These are phyloP conservation scores for Cariama cristata DNA, from an alignment of 2,113 vertebrate species.

Conservation along the genomic window DNA sequence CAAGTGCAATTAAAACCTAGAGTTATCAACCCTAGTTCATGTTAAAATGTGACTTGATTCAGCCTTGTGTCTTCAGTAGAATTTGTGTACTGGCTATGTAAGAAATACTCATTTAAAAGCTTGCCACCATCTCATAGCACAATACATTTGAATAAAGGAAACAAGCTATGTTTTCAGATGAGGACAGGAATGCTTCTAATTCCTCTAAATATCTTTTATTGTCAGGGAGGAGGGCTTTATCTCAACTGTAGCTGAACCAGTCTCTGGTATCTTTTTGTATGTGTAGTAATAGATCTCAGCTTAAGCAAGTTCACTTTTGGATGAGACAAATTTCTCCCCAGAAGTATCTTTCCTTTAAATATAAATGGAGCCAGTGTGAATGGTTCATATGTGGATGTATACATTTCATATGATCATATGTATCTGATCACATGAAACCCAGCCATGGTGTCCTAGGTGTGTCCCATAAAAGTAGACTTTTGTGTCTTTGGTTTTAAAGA, in stretches of 20 bases:
- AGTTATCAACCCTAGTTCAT: neutral
- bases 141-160: neutral
- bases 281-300: neutral
- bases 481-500: neutral
- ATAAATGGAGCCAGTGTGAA: neutral
- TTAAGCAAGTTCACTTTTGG: neutral
- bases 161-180: neutral
- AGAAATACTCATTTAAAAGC: neutral
- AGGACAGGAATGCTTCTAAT: neutral
- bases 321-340: neutral
- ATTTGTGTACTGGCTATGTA: neutral
- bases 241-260: neutral
- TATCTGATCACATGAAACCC: neutral
- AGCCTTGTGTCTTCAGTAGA: neutral
- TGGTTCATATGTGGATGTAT: neutral
- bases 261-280: neutral
- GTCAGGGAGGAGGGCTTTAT: neutral
- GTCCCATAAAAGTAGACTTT: neutral
- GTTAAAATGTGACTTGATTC: neutral
- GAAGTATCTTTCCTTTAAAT: neutral
- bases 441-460: neutral
- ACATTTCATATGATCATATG: neutral
- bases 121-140: neutral
- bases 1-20: neutral
- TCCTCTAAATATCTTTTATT: neutral